Base-by-base conservation (phyloP, 2,797 vertebrate species). In the Acanthurus tractus region DNA sequence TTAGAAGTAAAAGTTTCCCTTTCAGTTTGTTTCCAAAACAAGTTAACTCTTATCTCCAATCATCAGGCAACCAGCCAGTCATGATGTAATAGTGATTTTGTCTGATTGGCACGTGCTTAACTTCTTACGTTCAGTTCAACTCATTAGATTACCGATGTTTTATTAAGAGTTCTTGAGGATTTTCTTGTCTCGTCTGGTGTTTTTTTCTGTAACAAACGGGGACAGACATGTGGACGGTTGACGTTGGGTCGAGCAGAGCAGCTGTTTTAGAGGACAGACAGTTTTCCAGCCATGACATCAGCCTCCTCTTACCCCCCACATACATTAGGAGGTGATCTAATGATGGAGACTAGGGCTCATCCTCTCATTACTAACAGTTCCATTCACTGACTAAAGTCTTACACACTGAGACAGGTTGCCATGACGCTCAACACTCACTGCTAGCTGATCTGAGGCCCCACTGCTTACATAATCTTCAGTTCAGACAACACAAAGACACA, bases 351-450 rank as follows among this genome's bases (percentile, higher is more conserved):
- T 13, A 36, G 64, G 45, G 80, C 83, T 92, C 86, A 87, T 91
- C 81, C 74, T 73, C 76, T 11, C 66, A 14, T 81, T 70, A 86
- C 66, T 63, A 83, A 76, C 85, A 54, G 7, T 58, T 84, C 71
- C 88, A 91, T 89, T 93, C 87, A 92, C 83, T 52, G 79, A 75
- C 56, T 36, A 23, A 18, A 50, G 58, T 76, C 83, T 73, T 34
- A 84, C 84, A 81, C 89, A 88, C 74, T 80, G 63, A 86, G 55
- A 89, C 76, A 23, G 74, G 88, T 91, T 92, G 84, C 88, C 80
- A 92, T 90, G 85, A 82, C 74, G 5, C 79, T 82, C 23, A 23
- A 77, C 66, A 83, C 81, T 88, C 85, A 82, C 64, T 55, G 78
- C 86, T 79, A 85, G 86, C 84, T 89, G 88, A 89, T 90, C 63